Evolutionary conservation across 1,140 invertebrate species (phyloP).

Genomic region (Xylocopa sonorina): DNA sequence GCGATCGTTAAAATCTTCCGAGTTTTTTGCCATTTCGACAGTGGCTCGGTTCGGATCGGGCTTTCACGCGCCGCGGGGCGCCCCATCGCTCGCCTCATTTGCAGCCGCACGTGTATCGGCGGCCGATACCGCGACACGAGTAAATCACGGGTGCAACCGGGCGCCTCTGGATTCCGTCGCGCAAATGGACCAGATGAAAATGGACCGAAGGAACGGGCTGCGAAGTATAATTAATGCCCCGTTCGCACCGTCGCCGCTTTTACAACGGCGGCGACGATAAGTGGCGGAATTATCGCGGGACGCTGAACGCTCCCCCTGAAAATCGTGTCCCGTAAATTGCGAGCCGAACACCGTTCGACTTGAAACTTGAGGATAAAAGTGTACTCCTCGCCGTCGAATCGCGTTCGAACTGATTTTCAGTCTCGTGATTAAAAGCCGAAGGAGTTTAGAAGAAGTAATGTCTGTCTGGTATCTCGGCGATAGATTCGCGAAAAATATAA

Average conservation of each 20-base stretch:
- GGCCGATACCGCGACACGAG: slow-evolving; percentile 46
- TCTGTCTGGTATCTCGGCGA: not conserved
- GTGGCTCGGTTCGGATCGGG: slow-evolving; percentile 8
- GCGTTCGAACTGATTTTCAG: too few relatives aligned
- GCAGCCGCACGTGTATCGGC: slow-evolving; percentile 30
- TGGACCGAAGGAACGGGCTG: not conserved
- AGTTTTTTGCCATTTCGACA: slow-evolving; percentile 51
- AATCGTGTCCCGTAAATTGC: too few relatives aligned
- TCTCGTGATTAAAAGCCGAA: too few relatives aligned
- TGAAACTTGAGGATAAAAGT: too few relatives aligned
- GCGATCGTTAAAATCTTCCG: slow-evolving; percentile 53
- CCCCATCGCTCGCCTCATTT: slow-evolving; percentile 45
- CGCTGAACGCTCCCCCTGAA: too few relatives aligned
- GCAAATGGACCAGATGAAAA: slow-evolving; percentile 36
- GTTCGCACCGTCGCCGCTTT: not conserved
- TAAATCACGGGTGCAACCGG: slow-evolving; percentile 38
- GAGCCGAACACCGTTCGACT: too few relatives aligned
- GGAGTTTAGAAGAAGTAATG: too few relatives aligned
- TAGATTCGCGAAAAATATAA: not conserved
- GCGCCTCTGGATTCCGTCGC: slow-evolving; percentile 27
- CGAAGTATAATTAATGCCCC: slow-evolving; percentile 23
- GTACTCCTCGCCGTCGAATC: too few relatives aligned
- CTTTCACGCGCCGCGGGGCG: slow-evolving; percentile 48
- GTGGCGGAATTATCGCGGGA: not conserved
- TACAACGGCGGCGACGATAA: not conserved